Percentiles rank a stretch among this genome's conserved stretches.
Conservation (phyloP, 2,888 invertebrate genomes). For the Oegoconia quadripuncta region DNA sequence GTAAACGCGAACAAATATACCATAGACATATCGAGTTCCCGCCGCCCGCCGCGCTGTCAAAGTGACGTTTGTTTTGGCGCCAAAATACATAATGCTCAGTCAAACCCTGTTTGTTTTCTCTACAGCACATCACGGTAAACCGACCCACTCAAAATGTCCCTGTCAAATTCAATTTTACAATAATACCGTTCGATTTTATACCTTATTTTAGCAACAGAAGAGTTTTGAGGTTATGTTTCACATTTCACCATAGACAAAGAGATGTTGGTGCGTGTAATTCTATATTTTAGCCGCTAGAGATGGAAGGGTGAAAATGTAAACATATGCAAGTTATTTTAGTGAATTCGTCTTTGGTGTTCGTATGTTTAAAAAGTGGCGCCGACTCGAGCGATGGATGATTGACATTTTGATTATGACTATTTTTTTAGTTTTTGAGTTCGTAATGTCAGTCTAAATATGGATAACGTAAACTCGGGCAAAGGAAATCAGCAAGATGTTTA, state of each 20-base stretch:
- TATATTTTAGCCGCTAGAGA: slow-evolving; percentile 73
- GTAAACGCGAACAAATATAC: slow-evolving; percentile 70
- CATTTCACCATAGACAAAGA: slow-evolving; percentile 15
- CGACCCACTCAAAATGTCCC: slow-evolving; percentile 41
- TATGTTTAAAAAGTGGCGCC: slow-evolving; percentile 72
- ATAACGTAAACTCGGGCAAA: background rate
- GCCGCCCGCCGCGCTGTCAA: slow-evolving; percentile 77
- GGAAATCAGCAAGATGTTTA: background rate
- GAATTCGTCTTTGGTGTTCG: slow-evolving; percentile 66
- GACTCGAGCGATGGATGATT: slow-evolving; percentile 46
- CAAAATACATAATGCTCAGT: slow-evolving; percentile 77
- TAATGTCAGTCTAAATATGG: slow-evolving; percentile 11
- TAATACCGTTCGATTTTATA: slow-evolving; percentile 30
- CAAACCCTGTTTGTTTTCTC: slow-evolving; percentile 74
- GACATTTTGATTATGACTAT: slow-evolving; percentile 60
- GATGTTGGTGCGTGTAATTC: slow-evolving; percentile 64
- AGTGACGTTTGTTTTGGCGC: slow-evolving; percentile 79
- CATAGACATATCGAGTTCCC: slow-evolving; percentile 69
- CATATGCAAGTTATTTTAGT: slow-evolving; percentile 71
- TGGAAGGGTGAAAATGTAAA: slow-evolving; percentile 77
- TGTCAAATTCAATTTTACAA: slow-evolving; percentile 23
- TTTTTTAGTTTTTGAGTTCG: slow-evolving; percentile 33
- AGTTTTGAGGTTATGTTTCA: slow-evolving; percentile 12
- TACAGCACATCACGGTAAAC: slow-evolving; percentile 67
- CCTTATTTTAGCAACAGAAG: slow-evolving; percentile 31